phyloP scores from a whole-genome alignment of 2,797 vertebrate genomes.

The Pseudochirops corinnae region DNA sequence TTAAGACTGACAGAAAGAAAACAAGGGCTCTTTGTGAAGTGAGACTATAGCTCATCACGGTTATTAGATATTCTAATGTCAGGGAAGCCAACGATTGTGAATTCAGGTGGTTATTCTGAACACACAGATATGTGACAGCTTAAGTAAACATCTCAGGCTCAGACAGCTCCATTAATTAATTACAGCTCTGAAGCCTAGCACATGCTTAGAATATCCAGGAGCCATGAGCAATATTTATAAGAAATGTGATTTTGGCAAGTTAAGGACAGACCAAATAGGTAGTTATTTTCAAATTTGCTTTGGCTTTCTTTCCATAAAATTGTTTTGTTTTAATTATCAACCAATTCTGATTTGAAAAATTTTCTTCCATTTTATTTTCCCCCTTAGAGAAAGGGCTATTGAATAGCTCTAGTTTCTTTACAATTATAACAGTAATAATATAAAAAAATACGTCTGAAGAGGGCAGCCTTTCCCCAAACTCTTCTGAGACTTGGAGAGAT shows the following conservation, averaged over 20 bases:
- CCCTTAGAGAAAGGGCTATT: slow-evolving; percentile 27
- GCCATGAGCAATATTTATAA: slow-evolving; percentile 50
- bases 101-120: slow-evolving; percentile 74
- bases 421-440: slow-evolving; percentile 26
- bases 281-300: slow-evolving; percentile 37
- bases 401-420: slow-evolving; percentile 63
- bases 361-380: not conserved
- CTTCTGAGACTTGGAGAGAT: slow-evolving; percentile 71
- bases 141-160: slow-evolving; percentile 75
- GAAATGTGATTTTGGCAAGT: slow-evolving; percentile 47
- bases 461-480: slow-evolving; percentile 86
- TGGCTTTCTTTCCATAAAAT: slow-evolving; percentile 44
- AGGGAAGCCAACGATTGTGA: slow-evolving; percentile 72
- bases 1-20: slow-evolving; percentile 65
- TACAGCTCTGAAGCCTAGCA: slow-evolving; percentile 69
- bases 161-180: slow-evolving; percentile 79
- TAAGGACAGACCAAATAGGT: slow-evolving; percentile 54
- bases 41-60: slow-evolving; percentile 60
- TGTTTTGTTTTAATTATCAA: slow-evolving; percentile 49
- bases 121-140: slow-evolving; percentile 60
- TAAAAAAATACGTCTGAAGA: slow-evolving; percentile 84
- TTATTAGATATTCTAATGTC: slow-evolving; percentile 77
- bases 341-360: slow-evolving; percentile 57
- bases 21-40: slow-evolving; percentile 62
- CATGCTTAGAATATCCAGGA: slow-evolving; percentile 54